phyloP scores from a whole-genome alignment of 2,113 vertebrate genomes.

The Craseonycteris thonglongyai region DNA sequence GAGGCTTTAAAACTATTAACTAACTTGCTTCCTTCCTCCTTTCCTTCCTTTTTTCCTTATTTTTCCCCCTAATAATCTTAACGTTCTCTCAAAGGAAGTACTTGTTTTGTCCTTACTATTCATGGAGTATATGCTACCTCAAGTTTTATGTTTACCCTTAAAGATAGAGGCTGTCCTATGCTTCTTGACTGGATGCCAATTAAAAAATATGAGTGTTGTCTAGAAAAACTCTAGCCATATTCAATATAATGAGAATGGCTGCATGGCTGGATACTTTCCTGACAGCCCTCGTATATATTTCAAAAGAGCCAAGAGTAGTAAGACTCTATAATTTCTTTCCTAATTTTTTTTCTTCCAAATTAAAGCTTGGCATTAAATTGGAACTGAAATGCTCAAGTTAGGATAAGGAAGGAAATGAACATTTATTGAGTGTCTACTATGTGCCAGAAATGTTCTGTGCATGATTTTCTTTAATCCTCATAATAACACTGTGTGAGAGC shows the following conservation, averaged over 20 bases:
- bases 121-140: neutral
- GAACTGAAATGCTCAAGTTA: constrained; percentile 16
- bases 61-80: neutral
- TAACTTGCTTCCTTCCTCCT: neutral
- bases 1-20: neutral
- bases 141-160: neutral
- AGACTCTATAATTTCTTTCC: constrained; percentile 20
- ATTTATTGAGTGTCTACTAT: constrained; percentile 25
- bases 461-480: neutral
- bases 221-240: no score
- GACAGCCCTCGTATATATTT: no score
- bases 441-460: neutral
- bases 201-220: no score
- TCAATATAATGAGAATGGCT: no score
- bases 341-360: neutral
- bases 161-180: neutral
- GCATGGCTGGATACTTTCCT: no score
- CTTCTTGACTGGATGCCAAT: neutral
- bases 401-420: constrained; percentile 32
- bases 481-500: neutral
- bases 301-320: neutral
- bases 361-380: neutral
- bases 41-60: neutral
- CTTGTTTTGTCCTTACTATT: neutral
- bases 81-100: neutral